These are phyloP conservation scores for Hippopotamus amphibius DNA, from an alignment of 2,113 vertebrate genomes.

Conservation along the genomic window DNA sequence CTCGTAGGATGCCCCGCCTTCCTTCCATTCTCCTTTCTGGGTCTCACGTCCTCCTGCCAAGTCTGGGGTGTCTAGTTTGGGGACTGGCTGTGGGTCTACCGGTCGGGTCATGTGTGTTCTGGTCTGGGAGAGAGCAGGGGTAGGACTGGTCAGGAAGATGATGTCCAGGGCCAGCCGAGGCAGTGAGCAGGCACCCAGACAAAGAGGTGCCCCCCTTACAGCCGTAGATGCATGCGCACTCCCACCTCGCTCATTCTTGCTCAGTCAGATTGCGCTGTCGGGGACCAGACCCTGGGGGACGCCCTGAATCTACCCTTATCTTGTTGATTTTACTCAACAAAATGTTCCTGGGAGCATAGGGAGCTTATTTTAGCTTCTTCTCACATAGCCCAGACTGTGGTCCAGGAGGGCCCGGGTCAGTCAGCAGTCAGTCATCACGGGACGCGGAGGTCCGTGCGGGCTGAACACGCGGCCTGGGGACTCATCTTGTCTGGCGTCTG, in stretches of 20 bases:
- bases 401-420: neutral
- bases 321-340: neutral
- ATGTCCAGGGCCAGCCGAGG: neutral
- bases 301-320: neutral
- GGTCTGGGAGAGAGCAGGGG: neutral
- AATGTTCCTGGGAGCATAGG: neutral
- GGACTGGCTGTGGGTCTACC: accelerated
- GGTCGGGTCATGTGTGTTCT: neutral
- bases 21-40: neutral
- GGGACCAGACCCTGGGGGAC: neutral
- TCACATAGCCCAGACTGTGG: neutral
- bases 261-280: accelerated
- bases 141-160: neutral
- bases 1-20: accelerated
- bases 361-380: neutral
- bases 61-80: accelerated
- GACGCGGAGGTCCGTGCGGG: neutral
- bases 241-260: accelerated
- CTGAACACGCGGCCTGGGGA: neutral
- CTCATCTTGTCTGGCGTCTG: neutral
- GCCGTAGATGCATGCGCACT: accelerated
- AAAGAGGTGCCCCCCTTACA: accelerated
- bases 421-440: neutral
- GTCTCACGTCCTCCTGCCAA: neutral
- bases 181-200: accelerated